phyloP scores from a whole-genome alignment of 1,140 invertebrate species.

The Drosophila ercepeae region DNA sequence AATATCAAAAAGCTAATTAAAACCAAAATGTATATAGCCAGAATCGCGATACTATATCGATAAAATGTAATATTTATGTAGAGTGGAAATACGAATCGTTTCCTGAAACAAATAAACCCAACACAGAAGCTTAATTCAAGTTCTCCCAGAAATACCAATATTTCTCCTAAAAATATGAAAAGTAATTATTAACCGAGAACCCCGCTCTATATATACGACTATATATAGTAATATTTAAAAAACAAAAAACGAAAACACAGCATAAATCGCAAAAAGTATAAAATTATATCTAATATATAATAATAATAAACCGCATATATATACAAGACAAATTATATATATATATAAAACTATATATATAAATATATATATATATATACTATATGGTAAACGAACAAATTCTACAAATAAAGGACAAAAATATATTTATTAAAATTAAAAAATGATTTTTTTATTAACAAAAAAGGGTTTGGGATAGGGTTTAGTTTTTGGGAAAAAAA shows the following conservation, averaged over 20 bases:
- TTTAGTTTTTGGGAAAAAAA: no score
- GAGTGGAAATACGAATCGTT: conserved; percentile 22
- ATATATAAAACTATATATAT: conserved; percentile 41
- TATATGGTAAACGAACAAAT: conserved; percentile 53
- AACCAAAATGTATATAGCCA: conserved; percentile 34
- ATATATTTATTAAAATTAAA: conserved; percentile 78
- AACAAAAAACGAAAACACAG: no score
- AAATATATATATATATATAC: conserved; percentile 50
- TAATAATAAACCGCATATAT: conserved; percentile 52
- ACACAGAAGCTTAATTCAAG: conserved; percentile 49
- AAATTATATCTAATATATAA: conserved; percentile 38
- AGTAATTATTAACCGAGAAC: background rate
- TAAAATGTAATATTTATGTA: conserved; percentile 43
- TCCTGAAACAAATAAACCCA: background rate
- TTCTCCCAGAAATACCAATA: conserved; percentile 27
- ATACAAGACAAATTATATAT: conserved; percentile 36
- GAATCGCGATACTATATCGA: conserved; percentile 15
- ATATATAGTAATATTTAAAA: conserved; percentile 21
- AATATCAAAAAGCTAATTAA: conserved; percentile 8
- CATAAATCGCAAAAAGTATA: conserved; percentile 39
- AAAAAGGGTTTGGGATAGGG: background rate
- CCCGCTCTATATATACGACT: conserved; percentile 27
- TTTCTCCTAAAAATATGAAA: conserved; percentile 5
- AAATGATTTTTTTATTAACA: conserved; percentile 16
- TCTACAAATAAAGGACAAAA: conserved; percentile 81